Conservation (phyloP, 2,113 vertebrate genomes). For the Sturnira hondurensis region DNA sequence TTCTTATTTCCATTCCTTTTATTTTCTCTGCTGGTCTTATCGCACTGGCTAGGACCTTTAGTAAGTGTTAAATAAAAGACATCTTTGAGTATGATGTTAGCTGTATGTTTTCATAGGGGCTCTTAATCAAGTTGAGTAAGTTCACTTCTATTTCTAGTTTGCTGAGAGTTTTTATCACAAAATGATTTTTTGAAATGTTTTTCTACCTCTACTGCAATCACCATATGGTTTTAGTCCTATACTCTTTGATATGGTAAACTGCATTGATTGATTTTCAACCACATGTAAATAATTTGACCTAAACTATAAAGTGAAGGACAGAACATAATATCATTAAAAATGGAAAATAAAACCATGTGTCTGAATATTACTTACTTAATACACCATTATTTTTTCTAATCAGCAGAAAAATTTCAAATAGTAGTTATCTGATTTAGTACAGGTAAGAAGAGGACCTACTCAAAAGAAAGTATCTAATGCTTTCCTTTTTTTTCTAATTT, state of each 20-base stretch:
- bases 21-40: slow-evolving; percentile 3
- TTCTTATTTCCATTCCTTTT: background rate
- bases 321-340: slow-evolving; percentile 6
- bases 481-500: slow-evolving; percentile 13
- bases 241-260: background rate
- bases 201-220: background rate
- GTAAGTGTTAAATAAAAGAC: background rate
- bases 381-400: background rate
- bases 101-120: background rate
- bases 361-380: background rate
- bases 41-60: background rate
- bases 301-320: slow-evolving; percentile 1
- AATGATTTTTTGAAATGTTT: slow-evolving; percentile 12
- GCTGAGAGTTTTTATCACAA: background rate
- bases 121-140: background rate
- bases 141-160: background rate
- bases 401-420: slow-evolving; percentile 32
- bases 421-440: slow-evolving; percentile 7
- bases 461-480: background rate
- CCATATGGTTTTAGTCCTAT: slow-evolving; percentile 2
- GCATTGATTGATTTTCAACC: slow-evolving; percentile 9
- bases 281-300: slow-evolving; percentile 55
- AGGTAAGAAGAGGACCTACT: background rate
- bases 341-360: slow-evolving; percentile 43
- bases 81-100: background rate